Conservation (phyloP, 2,888 invertebrate species). For the Drosophila nr. fundita region DNA sequence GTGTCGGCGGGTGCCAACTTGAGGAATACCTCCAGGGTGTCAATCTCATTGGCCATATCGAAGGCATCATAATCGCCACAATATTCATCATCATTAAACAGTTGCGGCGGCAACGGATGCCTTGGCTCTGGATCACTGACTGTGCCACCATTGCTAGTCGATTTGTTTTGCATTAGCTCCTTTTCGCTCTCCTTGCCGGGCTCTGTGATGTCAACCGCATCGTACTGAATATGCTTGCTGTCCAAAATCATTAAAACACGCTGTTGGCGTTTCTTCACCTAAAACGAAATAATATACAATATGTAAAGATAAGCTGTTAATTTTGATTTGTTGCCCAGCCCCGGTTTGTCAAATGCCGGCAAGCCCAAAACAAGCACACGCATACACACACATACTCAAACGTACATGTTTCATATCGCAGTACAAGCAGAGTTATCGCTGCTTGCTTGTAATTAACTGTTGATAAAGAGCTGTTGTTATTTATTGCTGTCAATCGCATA, state of each 20-base stretch:
- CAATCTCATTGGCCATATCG: constrained; percentile 95
- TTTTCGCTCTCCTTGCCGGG: constrained; percentile 95
- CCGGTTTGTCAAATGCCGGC: constrained; percentile 57
- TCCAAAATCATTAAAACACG: constrained; percentile 97
- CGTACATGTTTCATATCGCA: not conserved
- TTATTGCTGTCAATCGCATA: constrained; percentile 33
- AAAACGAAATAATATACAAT: constrained; percentile 45
- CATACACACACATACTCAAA: constrained; percentile 17
- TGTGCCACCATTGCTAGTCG: constrained; percentile 90
- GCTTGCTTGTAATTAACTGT: constrained; percentile 45
- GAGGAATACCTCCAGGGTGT: constrained; percentile 94
- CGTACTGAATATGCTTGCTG: constrained; percentile 95
- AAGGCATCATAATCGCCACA: constrained; percentile 98
- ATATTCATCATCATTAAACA: constrained; percentile 94
- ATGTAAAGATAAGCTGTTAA: not conserved
- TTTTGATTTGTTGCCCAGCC: constrained; percentile 15
- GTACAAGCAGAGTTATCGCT: constrained; percentile 15
- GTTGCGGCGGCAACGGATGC: constrained; percentile 95
- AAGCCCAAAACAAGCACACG: constrained; percentile 47
- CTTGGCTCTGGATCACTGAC: constrained; percentile 90
- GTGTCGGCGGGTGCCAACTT: constrained; percentile 88
- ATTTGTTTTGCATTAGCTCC: constrained; percentile 96
- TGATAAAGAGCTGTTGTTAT: constrained; percentile 51
- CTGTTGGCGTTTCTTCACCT: constrained; percentile 98
- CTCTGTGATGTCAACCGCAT: constrained; percentile 97